Percentiles rank a stretch among this genome's conserved stretches.
Conservation (phyloP, 2,113 vertebrate genomes). For the Colaptes auratus region DNA sequence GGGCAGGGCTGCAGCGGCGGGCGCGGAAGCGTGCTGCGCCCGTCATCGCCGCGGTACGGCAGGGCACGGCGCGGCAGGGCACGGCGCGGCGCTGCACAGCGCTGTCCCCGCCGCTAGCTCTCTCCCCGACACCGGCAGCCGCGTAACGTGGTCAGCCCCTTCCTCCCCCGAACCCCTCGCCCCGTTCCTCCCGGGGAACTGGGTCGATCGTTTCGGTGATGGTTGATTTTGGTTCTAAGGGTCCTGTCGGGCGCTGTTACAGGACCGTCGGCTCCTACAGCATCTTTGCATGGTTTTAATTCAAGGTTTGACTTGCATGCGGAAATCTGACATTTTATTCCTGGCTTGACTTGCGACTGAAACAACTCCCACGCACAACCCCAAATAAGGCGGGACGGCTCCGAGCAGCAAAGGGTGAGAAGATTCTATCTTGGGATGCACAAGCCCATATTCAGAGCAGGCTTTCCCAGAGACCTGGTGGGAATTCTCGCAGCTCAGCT, state of each 20-base stretch:
- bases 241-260: not conserved
- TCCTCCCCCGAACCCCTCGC: not conserved
- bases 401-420: not conserved
- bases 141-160: not conserved
- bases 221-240: not conserved
- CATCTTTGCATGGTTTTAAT: not conserved
- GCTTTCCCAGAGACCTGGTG: not conserved
- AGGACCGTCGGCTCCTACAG: not conserved
- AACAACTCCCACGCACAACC: not conserved
- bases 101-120: too few species aligned
- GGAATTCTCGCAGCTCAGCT: not conserved
- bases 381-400: too few species aligned
- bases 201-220: too few species aligned
- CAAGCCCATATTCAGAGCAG: not conserved
- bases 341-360: not conserved
- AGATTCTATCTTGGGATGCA: accelerated
- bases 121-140: not conserved
- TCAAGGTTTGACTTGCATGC: not conserved
- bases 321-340: not conserved
- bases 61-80: not conserved
- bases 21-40: constrained; percentile 68
- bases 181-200: not conserved
- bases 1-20: not conserved
- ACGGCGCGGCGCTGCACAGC: not conserved
- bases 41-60: not conserved